A percentile compares a stretch with the other conserved stretches of the same genome.
Evolutionary conservation across 2,797 vertebrate species (phyloP).

Genomic region (Knipowitschia caucasica): DNA sequence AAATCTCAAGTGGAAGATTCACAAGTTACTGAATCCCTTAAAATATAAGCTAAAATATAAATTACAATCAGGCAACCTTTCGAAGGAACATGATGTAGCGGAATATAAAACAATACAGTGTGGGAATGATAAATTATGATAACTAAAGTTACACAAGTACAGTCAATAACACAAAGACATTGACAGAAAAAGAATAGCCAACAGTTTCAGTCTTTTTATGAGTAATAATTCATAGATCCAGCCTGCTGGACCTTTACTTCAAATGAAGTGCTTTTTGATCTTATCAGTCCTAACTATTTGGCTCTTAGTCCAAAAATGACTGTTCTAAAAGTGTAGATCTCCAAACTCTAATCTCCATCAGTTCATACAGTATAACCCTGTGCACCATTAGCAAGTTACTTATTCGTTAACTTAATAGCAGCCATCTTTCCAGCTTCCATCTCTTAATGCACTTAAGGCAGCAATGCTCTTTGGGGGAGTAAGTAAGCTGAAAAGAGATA

Average conservation of each 20-base stretch:
- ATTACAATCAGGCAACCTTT: slow-evolving; percentile 56
- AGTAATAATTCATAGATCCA: slow-evolving; percentile 74
- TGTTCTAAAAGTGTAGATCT: background rate
- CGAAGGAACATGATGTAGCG: slow-evolving; percentile 71
- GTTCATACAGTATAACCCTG: slow-evolving; percentile 45
- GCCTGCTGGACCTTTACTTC: slow-evolving; percentile 83
- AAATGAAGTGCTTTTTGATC: slow-evolving; percentile 38
- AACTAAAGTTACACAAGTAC: slow-evolving; percentile 33
- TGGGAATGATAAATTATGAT: slow-evolving; percentile 34
- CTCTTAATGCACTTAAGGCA: slow-evolving; percentile 89
- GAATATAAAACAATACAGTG: slow-evolving; percentile 35
- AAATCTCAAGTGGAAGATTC: slow-evolving; percentile 35
- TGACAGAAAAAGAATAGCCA: slow-evolving; percentile 43
- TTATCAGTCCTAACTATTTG: slow-evolving; percentile 51
- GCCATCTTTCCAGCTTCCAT: slow-evolving; percentile 95
- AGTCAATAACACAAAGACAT: slow-evolving; percentile 23
- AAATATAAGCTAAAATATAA: slow-evolving; percentile 68
- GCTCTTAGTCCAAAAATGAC: slow-evolving; percentile 31
- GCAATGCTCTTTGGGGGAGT: slow-evolving; percentile 93
- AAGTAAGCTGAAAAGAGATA: slow-evolving; percentile 81
- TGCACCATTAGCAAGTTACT: slow-evolving; percentile 37
- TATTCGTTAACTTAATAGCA: slow-evolving; percentile 83
- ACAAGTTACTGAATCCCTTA: slow-evolving; percentile 38
- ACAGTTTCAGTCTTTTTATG: slow-evolving; percentile 36
- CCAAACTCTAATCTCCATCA: slow-evolving; percentile 53